These are phyloP conservation scores for Trematomus bernacchii DNA, from an alignment of 2,797 vertebrate genomes.

Conservation along the genomic window DNA sequence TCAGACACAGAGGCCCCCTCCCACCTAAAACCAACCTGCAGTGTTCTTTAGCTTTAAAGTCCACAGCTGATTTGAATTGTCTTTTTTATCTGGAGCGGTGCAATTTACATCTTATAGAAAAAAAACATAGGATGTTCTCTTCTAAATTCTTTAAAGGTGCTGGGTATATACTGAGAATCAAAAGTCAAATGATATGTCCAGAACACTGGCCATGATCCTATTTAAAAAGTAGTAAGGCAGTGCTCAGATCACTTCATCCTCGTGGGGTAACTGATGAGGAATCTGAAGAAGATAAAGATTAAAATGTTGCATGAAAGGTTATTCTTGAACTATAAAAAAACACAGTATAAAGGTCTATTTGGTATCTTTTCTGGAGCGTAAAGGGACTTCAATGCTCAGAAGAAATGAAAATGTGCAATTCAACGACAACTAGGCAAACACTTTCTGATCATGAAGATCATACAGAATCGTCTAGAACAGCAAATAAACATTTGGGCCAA, in stretches of 20 bases:
- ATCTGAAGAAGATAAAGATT: background rate
- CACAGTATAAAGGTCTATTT: background rate
- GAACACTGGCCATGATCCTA: background rate
- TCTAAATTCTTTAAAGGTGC: conserved; percentile 23
- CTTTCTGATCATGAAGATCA: too few relatives aligned
- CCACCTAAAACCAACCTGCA: conserved; percentile 8
- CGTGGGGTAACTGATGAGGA: background rate
- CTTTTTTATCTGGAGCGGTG: conserved; percentile 25
- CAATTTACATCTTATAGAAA: conserved; percentile 12
- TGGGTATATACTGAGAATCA: background rate
- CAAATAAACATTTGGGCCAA: background rate
- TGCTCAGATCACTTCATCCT: background rate
- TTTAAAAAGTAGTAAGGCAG: too few relatives aligned
- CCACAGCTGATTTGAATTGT: conserved; percentile 22
- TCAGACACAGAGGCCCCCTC: conserved; percentile 10
- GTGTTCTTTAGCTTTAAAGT: conserved; percentile 17
- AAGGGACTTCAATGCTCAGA: background rate
- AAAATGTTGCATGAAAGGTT: background rate
- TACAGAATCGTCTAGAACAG: too few relatives aligned
- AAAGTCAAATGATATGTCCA: conserved; percentile 4
- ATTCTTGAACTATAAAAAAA: background rate
- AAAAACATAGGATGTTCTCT: background rate
- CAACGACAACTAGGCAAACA: too few relatives aligned
- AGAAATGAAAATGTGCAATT: background rate
- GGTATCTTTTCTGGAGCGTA: background rate